Percentiles rank a stretch among this genome's conserved stretches.
Evolutionary conservation across 1,140 invertebrate species (phyloP).

Genomic region (Aculops lycopersici): DNA sequence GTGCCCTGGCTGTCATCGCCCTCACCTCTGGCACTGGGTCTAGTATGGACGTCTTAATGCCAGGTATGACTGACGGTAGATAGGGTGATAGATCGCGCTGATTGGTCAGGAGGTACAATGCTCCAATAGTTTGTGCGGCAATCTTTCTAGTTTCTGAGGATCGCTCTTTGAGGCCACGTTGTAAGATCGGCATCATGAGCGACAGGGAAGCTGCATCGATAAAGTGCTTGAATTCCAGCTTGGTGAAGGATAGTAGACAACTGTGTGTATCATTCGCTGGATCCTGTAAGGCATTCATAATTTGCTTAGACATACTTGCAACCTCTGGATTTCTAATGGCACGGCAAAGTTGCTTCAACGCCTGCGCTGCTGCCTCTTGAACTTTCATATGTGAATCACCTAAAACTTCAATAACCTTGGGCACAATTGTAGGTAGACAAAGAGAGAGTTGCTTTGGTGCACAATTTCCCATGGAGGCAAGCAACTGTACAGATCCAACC

Average conservation of each 20-base stretch:
- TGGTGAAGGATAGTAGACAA: constrained; percentile 60
- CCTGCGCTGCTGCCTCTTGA: constrained; percentile 77
- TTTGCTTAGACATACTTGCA: constrained; percentile 64
- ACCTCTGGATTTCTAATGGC: constrained; percentile 97
- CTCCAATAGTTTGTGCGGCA: constrained; percentile 90
- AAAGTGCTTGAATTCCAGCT: constrained; percentile 96
- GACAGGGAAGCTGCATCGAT: constrained; percentile 93
- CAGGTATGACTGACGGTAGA: constrained; percentile 76
- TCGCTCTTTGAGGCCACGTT: constrained; percentile 77
- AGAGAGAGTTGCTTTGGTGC: constrained; percentile 91
- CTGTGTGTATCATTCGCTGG: constrained; percentile 73
- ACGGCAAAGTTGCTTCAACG: constrained; percentile 75
- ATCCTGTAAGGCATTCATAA: constrained; percentile 75
- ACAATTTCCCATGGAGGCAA: constrained; percentile 90
- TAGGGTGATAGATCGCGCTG: constrained; percentile 92
- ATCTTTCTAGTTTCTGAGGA: constrained; percentile 91
- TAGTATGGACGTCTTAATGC: constrained; percentile 68
- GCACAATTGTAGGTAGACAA: constrained; percentile 85
- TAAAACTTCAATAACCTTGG: constrained; percentile 82
- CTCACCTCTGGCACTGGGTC: constrained; percentile 84
- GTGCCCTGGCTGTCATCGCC: constrained; percentile 19
- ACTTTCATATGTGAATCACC: constrained; percentile 92
- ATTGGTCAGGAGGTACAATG: constrained; percentile 96
- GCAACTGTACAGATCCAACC: constrained; percentile 70
- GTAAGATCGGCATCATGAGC: constrained; percentile 93